Conservation (phyloP, 2,888 invertebrate genomes). For the Eristalis tenax region DNA sequence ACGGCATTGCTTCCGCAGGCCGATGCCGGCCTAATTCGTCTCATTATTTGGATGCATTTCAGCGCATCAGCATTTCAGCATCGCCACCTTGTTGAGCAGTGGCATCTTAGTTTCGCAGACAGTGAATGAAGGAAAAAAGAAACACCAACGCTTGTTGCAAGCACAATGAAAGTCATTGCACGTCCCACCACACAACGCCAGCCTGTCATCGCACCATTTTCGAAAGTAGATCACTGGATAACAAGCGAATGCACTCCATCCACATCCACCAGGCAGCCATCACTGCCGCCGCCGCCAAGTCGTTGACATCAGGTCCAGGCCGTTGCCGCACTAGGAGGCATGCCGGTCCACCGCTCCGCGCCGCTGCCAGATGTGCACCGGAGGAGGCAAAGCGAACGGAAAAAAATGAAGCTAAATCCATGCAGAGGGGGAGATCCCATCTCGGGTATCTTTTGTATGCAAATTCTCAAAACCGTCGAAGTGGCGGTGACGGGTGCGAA, state of each 20-base stretch:
- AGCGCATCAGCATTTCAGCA: background rate
- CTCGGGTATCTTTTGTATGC: constrained; percentile 69
- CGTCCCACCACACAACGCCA: constrained; percentile 36
- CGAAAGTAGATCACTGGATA: constrained; percentile 71
- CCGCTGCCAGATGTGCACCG: background rate
- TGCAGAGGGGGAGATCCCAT: constrained; percentile 37
- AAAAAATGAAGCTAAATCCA: constrained; percentile 10
- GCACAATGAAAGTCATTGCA: constrained; percentile 57
- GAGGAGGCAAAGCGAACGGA: background rate
- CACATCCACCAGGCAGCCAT: constrained; percentile 4
- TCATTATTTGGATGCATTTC: background rate
- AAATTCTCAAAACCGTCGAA: constrained; percentile 66
- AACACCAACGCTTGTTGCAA: background rate
- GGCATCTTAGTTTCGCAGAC: background rate
- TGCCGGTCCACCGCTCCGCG: constrained; percentile 9
- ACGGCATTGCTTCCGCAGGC: background rate
- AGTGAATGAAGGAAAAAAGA: background rate
- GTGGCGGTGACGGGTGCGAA: constrained; percentile 24
- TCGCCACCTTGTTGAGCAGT: background rate
- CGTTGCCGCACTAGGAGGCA: constrained; percentile 8
- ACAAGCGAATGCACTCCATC: constrained; percentile 57
- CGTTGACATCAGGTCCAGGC: constrained; percentile 59
- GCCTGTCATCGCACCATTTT: constrained; percentile 62
- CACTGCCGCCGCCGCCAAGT: constrained; percentile 42
- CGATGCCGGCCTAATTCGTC: background rate